phyloP scores from a whole-genome alignment of 2,113 vertebrate genomes.

The Chamaetylas fuelleborni region DNA sequence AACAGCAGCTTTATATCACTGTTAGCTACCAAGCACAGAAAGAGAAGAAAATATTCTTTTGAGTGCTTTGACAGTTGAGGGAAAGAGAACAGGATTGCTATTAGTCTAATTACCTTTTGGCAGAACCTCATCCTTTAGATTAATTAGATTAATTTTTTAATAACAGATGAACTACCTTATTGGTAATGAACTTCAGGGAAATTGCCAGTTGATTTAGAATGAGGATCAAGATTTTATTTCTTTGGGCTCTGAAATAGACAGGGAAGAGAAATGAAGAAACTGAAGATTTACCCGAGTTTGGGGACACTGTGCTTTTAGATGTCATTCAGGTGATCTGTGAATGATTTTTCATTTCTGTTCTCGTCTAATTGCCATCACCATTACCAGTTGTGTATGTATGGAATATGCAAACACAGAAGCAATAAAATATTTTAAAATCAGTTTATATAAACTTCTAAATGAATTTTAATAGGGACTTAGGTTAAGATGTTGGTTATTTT shows the following conservation, averaged over 20 bases:
- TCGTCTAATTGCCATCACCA: neutral
- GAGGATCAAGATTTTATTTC: neutral
- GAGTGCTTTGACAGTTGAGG: neutral
- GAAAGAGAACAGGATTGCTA: neutral
- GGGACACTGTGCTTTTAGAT: neutral
- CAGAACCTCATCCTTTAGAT: neutral
- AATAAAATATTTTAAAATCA: slow-evolving; percentile 18
- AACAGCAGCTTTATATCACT: neutral
- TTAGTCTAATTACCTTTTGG: neutral
- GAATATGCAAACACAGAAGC: neutral
- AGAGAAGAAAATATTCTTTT: neutral
- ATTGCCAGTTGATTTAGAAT: neutral
- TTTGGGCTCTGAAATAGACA: neutral
- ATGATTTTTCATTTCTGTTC: neutral
- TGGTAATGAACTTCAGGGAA: neutral
- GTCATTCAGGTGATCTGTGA: neutral
- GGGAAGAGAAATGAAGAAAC: neutral
- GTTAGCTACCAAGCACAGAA: neutral
- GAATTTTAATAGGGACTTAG: neutral
- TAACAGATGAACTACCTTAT: neutral
- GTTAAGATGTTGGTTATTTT: neutral
- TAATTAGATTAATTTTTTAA: neutral
- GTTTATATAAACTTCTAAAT: neutral
- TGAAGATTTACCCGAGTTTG: neutral
- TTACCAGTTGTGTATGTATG: neutral